Evolutionary conservation across 2,797 vertebrate genomes (phyloP), one percentile per base, ranked within the genome.

Genomic region (Cichlasoma orientale): DNA sequence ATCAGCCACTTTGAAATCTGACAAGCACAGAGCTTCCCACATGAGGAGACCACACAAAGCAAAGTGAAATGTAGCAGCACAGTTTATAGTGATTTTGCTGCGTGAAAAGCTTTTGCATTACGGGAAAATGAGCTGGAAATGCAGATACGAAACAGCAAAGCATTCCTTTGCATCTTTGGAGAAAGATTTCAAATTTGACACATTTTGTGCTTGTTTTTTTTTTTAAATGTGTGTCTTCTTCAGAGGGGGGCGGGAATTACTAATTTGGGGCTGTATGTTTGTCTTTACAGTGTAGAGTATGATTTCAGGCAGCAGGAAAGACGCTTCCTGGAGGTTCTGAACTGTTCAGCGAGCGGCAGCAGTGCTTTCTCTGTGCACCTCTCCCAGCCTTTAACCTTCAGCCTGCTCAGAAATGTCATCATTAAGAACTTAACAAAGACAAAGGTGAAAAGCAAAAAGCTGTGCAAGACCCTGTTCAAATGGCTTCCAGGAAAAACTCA

Each of bases 281-380:
- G 71, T 91, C 33, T 84, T 29, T 84, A 25, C 89, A 96, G 95
- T 73, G 95, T 96, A 91, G 95, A 96, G 87, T 96, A 95, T 7
- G 95, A 96, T 89, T 96, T 96, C 91, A 90, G 95, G 78, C 93
- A 95, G 84, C 95, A 96, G 86, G 95, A 96, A 72, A 91, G 86
- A 57, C 80, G 84, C 61, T 94, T 96, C 89, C 53, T 91, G 90
- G 94, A 95, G 72, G 88, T 96, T 70, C 86, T 95, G 78, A 92
- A 94, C 86, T 78, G 71, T 58, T 84, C 92, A 25, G 56, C 78
- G 0, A 80, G 77, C 44, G 83, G 88, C 71, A 86, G 75, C 72
- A 72, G 85, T 12, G 52, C 81, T 59, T 87, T 86, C 61, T 80
- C 91, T n/a, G 5, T 41, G 19, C 85, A 86, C 47, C 83, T 85